Evolutionary conservation across 2,113 vertebrate genomes (phyloP).

Genomic region (Bucco capensis): DNA sequence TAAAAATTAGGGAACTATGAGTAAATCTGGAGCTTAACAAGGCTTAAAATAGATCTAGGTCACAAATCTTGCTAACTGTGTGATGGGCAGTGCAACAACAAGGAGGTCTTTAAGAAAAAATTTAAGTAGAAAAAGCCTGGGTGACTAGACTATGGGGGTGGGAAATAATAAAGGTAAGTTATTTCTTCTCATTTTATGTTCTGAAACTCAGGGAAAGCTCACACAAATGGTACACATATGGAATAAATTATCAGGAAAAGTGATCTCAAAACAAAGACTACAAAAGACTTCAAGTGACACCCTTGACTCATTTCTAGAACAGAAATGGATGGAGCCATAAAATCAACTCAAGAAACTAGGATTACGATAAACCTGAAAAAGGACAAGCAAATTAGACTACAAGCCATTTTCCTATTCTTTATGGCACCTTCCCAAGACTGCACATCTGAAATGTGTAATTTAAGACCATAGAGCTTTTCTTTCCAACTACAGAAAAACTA

Average conservation of each 20-base stretch:
- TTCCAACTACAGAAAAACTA: conserved; percentile 31
- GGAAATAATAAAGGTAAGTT: conserved; percentile 22
- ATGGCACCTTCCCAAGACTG: conserved; percentile 35
- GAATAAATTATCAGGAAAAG: conserved; percentile 58
- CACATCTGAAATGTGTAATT: conserved; percentile 32
- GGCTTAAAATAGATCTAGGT: conserved; percentile 48
- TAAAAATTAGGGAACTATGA: conserved; percentile 61
- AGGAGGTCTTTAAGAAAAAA: conserved; percentile 7
- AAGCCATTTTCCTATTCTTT: conserved; percentile 15
- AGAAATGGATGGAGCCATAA: conserved; percentile 43
- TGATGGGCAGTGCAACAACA: not conserved
- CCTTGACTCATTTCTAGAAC: conserved; percentile 20
- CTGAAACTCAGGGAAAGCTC: conserved; percentile 4
- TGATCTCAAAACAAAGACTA: conserved; percentile 51
- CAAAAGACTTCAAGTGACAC: conserved; percentile 44
- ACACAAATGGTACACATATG: conserved; percentile 42
- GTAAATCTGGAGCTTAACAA: conserved; percentile 61
- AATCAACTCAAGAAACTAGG: conserved; percentile 43
- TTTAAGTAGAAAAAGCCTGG: not conserved
- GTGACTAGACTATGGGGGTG: not conserved
- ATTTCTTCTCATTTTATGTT: conserved; percentile 13
- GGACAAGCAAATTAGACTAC: conserved; percentile 29
- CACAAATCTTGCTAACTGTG: conserved; percentile 30
- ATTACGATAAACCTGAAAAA: conserved; percentile 56
- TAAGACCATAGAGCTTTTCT: not conserved